These are phyloP conservation scores for Anagrus nilaparvatae DNA, from an alignment of 1,140 invertebrate genomes.

Conservation along the genomic window DNA sequence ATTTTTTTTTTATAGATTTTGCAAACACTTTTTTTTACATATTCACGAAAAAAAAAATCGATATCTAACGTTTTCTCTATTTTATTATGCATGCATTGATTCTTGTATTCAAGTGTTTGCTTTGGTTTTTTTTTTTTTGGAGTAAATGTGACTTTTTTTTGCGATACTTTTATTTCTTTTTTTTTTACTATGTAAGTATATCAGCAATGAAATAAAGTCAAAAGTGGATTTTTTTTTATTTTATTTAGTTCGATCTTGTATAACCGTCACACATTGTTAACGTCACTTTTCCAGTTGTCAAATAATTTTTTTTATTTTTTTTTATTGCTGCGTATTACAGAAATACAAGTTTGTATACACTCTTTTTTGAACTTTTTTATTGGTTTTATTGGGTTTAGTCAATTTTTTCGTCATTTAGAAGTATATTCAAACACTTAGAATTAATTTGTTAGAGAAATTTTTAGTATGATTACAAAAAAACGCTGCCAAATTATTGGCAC, in stretches of 20 bases:
- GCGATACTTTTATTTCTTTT: conserved; percentile 11
- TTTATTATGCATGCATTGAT: no score
- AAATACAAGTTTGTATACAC: no score
- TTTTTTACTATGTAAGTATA: conserved; percentile 18
- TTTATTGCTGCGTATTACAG: neutral
- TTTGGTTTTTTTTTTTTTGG: conserved; percentile 10
- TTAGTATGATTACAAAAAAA: no score
- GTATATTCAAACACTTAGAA: neutral
- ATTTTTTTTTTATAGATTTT: no score
- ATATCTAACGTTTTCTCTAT: no score
- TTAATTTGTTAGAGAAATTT: no score
- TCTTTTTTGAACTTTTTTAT: no score
- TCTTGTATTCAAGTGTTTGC: conserved; percentile 17
- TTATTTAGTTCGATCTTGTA: conserved; percentile 8
- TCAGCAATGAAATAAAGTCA: no score
- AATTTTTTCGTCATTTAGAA: neutral
- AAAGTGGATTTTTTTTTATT: conserved; percentile 7
- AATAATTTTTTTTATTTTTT: conserved; percentile 6
- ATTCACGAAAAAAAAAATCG: no score
- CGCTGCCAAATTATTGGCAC: no score
- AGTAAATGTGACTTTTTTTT: conserved; percentile 12
- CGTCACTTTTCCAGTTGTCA: conserved; percentile 17
- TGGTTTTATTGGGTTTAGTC: neutral
- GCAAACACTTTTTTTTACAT: no score
- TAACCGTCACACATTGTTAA: conserved; percentile 26